These are phyloP conservation scores for Drosophila kambysellisi DNA, from an alignment of 2,888 invertebrate species.

Conservation along the genomic window DNA sequence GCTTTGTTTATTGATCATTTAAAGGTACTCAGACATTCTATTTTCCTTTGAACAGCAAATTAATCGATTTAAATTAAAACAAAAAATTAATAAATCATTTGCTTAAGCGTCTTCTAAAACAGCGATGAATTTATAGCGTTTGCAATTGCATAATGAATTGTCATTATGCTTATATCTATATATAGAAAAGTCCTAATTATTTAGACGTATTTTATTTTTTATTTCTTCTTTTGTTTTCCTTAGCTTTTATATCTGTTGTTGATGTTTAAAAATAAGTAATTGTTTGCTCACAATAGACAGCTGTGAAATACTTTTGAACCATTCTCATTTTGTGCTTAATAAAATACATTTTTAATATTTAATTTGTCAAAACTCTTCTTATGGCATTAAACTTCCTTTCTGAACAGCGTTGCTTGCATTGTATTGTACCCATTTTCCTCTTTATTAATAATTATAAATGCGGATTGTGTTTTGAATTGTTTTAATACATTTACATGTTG, in stretches of 20 bases:
- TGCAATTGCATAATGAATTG: background rate
- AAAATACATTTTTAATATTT: constrained; percentile 12
- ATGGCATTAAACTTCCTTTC: background rate
- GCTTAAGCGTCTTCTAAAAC: background rate
- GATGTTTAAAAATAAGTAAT: background rate
- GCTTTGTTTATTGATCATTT: background rate
- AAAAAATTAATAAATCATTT: background rate
- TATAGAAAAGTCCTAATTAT: background rate
- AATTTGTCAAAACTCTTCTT: constrained; percentile 5
- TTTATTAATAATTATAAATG: constrained; percentile 9
- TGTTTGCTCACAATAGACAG: background rate
- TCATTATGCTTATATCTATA: background rate
- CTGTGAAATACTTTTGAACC: background rate
- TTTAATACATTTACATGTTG: constrained; percentile 3
- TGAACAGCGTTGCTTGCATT: constrained; percentile 5
- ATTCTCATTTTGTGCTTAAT: background rate
- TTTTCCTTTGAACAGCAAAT: background rate
- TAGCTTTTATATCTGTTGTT: background rate
- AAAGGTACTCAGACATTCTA: background rate
- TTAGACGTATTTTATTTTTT: background rate
- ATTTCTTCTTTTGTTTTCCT: too few relatives aligned
- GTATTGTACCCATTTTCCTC: background rate
- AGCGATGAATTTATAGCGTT: background rate
- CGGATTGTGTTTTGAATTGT: constrained; percentile 1
- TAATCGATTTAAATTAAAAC: background rate